Base-by-base conservation (phyloP, 2,888 invertebrate genomes). In the Stenotaenia linearis region DNA sequence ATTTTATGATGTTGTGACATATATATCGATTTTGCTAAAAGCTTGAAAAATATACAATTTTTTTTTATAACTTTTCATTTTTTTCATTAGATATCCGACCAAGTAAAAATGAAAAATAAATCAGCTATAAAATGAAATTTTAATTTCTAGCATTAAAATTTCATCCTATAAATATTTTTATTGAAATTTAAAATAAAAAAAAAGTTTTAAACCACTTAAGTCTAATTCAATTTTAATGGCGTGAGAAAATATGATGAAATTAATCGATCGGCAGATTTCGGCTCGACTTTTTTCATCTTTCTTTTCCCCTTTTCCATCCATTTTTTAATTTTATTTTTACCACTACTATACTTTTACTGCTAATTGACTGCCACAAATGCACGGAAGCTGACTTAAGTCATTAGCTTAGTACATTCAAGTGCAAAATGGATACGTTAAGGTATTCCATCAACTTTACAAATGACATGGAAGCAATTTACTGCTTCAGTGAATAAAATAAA, bases 281-380 rank as follows among this genome's bases (percentile, higher is more conserved):
- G 10, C 25, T 69, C 25, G 69, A 69, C 69, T 69, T 45, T 45
- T 45, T 45, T 45, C 18, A n/a, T 18, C 18, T 12, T 18, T 18
- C 6, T 45, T 45, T 45, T 15, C 18, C 69, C 28, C 69, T 12
- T n/a, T 10, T 15, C 69, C 10, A 25, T 25, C 69, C 69, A n/a
- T 56, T 50, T 50, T 50, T 50, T 50, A 50, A 50, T 50, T 50
- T 50, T 50, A 50, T 50, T 50, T 50, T 50, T 50, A 50, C 50
- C 50, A 50, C 50, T 50, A 50, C 50, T 50, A 50, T 50, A 69
- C 28, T 69, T 69, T 69, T 69, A 69, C 69, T 69, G 69, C 69
- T 69, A 69, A 69, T 69, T 69, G 69, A 28, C 69, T 69, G 69
- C 69, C 69, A 69, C 69, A 69, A 69, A 69, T 69, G 69, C 69